phyloP scores from a whole-genome alignment of 1,140 invertebrate genomes.

The Pararge aegeria region DNA sequence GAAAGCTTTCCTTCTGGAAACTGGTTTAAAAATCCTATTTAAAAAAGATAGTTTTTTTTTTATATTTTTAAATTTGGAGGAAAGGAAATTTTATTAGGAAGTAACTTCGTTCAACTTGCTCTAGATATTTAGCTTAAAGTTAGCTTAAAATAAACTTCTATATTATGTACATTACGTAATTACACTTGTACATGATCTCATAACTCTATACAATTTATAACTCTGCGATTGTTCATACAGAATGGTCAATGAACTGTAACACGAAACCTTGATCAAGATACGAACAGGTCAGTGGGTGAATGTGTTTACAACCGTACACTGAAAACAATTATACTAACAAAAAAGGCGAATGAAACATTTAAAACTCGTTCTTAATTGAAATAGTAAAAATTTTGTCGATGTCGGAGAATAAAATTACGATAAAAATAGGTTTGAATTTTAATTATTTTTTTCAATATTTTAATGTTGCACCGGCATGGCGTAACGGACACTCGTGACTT shows the following conservation, averaged over 20 bases:
- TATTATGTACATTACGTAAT: neutral
- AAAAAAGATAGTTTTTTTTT: too few relatives aligned
- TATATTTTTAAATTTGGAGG: too few relatives aligned
- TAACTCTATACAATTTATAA: neutral
- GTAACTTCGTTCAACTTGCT: too few relatives aligned
- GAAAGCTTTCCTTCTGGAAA: too few relatives aligned
- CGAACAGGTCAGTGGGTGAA: constrained; percentile 20
- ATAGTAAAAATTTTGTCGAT: neutral
- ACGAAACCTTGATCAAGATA: constrained; percentile 23
- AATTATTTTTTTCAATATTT: too few relatives aligned
- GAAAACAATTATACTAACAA: constrained; percentile 6
- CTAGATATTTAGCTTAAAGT: too few relatives aligned
- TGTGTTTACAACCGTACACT: constrained; percentile 15
- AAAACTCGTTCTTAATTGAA: constrained; percentile 6
- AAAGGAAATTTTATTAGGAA: too few relatives aligned
- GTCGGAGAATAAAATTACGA: neutral
- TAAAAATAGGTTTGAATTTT: too few relatives aligned
- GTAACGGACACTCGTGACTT: too few relatives aligned
- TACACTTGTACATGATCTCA: neutral
- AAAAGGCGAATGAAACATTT: constrained; percentile 4
- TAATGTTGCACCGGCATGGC: too few relatives aligned
- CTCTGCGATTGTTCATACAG: constrained; percentile 2
- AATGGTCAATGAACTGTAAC: constrained; percentile 21
- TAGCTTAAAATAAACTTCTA: too few relatives aligned
- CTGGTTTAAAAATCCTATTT: too few relatives aligned